A percentile compares a stretch with the other conserved stretches of the same genome.
Evolutionary conservation across 2,797 vertebrate genomes (phyloP).

Genomic region (Smutsia temminckii): DNA sequence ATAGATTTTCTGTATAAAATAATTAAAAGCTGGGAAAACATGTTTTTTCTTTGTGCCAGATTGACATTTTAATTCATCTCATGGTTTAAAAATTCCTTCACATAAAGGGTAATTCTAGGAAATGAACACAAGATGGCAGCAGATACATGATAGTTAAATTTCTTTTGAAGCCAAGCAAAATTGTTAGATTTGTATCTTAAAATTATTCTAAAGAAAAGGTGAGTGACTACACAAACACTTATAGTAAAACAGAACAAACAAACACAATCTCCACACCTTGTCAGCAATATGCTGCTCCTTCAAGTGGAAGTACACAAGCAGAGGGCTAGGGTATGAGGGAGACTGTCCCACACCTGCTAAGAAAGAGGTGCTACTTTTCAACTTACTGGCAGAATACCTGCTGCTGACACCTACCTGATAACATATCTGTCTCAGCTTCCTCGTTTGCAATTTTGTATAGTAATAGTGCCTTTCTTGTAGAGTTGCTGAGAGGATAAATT

Average conservation of each 20-base stretch:
- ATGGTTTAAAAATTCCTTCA: not conserved
- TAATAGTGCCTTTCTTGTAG: not conserved
- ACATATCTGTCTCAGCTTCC: not conserved
- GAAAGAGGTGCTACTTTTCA: not conserved
- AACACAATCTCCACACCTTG: not conserved
- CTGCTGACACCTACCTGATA: not conserved
- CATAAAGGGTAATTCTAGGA: not conserved
- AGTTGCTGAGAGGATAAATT: not conserved
- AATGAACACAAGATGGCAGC: conserved; percentile 53
- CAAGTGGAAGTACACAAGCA: not conserved
- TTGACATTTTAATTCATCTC: not conserved
- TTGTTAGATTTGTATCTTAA: not conserved
- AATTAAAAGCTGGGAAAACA: not conserved
- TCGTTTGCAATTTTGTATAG: not conserved
- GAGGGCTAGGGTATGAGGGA: not conserved
- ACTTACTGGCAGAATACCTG: not conserved
- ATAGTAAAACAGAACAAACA: not conserved
- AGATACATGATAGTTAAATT: not conserved
- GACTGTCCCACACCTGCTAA: not conserved
- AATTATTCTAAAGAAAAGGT: not conserved
- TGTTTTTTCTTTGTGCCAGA: not conserved
- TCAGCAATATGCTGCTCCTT: not conserved
- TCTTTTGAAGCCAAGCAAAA: not conserved
- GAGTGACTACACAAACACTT: not conserved
- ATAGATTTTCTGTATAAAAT: not conserved